Base-by-base conservation (phyloP, 53 echinoderm and acorn worm genomes). In the Astropecten irregularis region DNA sequence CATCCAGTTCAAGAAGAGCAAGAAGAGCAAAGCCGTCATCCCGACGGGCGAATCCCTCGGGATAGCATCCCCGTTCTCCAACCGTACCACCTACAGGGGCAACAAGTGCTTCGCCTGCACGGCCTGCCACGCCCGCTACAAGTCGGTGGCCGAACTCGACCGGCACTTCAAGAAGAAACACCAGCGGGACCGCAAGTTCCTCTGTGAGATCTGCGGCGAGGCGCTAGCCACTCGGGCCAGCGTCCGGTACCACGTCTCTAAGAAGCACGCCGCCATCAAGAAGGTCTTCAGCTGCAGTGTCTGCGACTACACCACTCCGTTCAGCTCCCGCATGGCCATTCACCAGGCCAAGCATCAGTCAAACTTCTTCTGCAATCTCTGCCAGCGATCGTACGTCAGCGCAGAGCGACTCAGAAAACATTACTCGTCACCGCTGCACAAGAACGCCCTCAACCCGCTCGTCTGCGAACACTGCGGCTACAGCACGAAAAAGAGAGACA, bases 151-250 rank as follows among this genome's bases (percentile, higher is more conserved):
- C 0, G 93, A 93, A 55, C 93, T 96, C 6, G 88, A 73, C 0
- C 86, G 88, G 3, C 97, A 96, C 85, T 32, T 88, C 39, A 4
- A 67, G 22, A 96, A 96, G 83, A 93, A 96, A 33, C 97, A 96
- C 85, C 51, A 87, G 14, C 74, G 88, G 20, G n/a, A 37, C 5
- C 85, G 86, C 10, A 83, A 74, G 23, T 95, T 85, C 44, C 88
- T 96, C 3, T 96, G 97, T 25, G 97, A 96, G 86, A 94, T 96
- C 7, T 96, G 97, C 53, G 97, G 97, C 25, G 73, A 87, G 25
- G 89, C 89, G 2, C 71, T 96, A 18, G 91, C 97, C 0, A 93
- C 97, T 1, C 85, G 89, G 48, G 85, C 85, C 7, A 89, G 91
- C 13, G 87, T 93, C 62, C 91, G 88, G 52, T 71, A 94, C 66